phyloP scores from a whole-genome alignment of 2,113 vertebrate genomes.

The Notarius quadriscutis region DNA sequence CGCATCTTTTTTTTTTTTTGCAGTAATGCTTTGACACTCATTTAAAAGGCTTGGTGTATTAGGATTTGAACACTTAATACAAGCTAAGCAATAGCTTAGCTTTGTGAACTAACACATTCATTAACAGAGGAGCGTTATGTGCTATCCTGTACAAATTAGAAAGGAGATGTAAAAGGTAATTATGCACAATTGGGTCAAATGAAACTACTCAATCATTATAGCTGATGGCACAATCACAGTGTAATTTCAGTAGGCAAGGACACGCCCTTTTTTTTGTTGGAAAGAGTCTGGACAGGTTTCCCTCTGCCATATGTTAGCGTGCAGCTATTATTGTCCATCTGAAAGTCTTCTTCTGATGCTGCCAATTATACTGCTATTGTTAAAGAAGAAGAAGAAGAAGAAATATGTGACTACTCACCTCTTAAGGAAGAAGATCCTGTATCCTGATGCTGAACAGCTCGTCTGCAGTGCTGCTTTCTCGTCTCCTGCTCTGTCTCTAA shows the following conservation, averaged over 20 bases:
- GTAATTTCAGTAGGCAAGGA: neutral
- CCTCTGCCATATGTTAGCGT: conserved; percentile 42
- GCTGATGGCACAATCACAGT: neutral
- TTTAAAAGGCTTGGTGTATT: neutral
- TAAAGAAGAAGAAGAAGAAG: neutral
- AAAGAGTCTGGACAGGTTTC: neutral
- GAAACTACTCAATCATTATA: neutral
- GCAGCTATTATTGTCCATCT: conserved; percentile 38
- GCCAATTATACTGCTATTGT: neutral
- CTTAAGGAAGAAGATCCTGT: neutral
- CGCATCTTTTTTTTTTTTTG: neutral
- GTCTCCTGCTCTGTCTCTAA: conserved; percentile 20
- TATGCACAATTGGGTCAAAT: neutral
- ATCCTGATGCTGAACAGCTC: conserved; percentile 5
- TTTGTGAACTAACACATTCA: neutral
- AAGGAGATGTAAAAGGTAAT: too few species aligned
- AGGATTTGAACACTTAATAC: neutral
- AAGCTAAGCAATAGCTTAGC: neutral
- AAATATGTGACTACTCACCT: neutral
- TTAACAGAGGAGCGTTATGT: neutral
- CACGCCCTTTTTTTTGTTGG: conserved; percentile 17
- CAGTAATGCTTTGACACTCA: neutral
- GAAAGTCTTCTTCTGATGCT: neutral
- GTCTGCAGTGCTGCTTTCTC: conserved; percentile 43
- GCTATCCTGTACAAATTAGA: neutral